Conservation (phyloP, 1,140 invertebrate species). For the Bombus soroeensis region DNA sequence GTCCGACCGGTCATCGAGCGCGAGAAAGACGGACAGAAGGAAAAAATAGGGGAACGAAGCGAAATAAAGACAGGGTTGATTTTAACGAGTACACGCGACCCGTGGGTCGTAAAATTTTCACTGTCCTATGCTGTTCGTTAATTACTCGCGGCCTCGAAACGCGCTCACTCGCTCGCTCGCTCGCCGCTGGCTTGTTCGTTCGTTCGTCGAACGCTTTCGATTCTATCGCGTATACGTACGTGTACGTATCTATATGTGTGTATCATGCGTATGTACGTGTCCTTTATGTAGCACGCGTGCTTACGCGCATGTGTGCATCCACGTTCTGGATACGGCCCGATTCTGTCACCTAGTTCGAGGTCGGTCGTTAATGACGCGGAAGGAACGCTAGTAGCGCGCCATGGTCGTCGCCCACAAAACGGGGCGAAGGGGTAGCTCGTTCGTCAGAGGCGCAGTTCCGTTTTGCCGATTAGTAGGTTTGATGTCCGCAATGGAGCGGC, state of each 20-base stretch:
- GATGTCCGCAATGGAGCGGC: conserved; percentile 43
- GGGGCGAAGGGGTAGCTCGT: conserved; percentile 10
- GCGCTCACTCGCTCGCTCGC: not conserved
- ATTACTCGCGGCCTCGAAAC: conserved; percentile 56
- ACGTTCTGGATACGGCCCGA: conserved; percentile 21
- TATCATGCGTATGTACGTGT: not conserved
- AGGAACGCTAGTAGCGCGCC: conserved; percentile 13
- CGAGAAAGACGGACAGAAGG: not conserved
- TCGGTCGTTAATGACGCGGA: conserved; percentile 57
- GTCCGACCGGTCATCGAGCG: not conserved
- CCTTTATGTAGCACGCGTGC: not conserved
- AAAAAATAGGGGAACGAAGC: not conserved
- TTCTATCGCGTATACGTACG: not conserved
- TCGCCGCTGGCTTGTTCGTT: conserved; percentile 2
- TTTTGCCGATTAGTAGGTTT: conserved; percentile 54
- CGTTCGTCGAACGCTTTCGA: conserved; percentile 47
- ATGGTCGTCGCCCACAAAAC: not conserved
- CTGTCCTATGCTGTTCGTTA: conserved; percentile 51
- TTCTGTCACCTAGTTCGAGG: conserved; percentile 26
- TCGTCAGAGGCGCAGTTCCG: conserved; percentile 38
- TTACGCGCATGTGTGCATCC: not conserved
- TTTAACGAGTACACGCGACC: conserved; percentile 49
- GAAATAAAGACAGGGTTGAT: not conserved
- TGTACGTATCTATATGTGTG: not conserved
- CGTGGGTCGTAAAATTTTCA: conserved; percentile 53